Conservation (phyloP, 1,140 invertebrate species). For the Neoseiulus cucumeris region DNA sequence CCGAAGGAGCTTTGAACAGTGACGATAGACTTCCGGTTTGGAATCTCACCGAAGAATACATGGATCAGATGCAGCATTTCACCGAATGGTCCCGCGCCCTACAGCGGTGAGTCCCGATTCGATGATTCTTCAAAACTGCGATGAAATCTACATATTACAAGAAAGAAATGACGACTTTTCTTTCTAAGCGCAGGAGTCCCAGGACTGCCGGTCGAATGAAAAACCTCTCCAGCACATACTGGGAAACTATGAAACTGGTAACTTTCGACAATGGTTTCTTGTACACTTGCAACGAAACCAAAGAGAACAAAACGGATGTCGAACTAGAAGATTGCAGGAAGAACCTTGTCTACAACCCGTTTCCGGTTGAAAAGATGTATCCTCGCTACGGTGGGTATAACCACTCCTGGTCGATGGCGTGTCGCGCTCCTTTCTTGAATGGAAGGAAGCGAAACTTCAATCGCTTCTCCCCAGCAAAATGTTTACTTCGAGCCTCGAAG, state of each 20-base stretch:
- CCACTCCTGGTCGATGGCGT: no score
- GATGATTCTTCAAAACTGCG: no score
- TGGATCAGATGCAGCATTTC: neutral
- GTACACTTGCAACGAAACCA: neutral
- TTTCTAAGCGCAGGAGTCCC: neutral
- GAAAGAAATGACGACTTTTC: no score
- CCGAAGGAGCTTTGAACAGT: neutral
- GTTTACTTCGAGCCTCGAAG: neutral
- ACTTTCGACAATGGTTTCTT: neutral
- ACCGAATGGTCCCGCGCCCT: neutral
- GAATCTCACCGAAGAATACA: constrained; percentile 1
- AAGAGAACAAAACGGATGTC: no score
- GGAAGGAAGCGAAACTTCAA: no score
- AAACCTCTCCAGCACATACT: neutral
- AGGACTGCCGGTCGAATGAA: neutral
- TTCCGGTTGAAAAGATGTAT: neutral
- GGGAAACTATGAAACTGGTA: neutral
- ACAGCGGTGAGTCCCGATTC: neutral
- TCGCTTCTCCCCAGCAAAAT: neutral
- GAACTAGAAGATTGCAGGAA: neutral
- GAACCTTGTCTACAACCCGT: neutral
- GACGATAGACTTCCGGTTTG: neutral
- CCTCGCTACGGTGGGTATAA: neutral
- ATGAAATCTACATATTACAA: no score
- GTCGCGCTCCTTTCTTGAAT: no score